Evolutionary conservation across 1,140 invertebrate species (phyloP), one percentile per base, ranked within the genome.

Genomic region (Achroia grisella): DNA sequence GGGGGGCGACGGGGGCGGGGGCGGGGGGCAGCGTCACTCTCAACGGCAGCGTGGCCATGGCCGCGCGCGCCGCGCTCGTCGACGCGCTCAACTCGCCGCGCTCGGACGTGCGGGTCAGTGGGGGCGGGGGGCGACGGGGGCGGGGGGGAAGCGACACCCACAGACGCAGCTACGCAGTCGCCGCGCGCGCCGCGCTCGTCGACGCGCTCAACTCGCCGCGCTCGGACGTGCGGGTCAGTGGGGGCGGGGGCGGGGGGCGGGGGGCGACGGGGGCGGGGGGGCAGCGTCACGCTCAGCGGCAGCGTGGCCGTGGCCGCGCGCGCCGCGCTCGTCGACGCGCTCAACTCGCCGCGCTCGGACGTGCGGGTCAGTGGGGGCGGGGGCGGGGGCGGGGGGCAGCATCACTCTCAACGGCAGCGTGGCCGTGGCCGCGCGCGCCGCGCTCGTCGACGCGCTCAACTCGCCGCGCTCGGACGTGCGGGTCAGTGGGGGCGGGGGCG

Each of bases 391-490:
- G 0, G 86, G 94, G 5, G 55, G 64, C 1, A 91, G 86, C 62
- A 77, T 86, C n/a, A 88, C 89, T n/a, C 89, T 97, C 4, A 90
- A 90, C 46, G 95, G 95, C 2, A 69, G 43, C 10, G 87, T 94
- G 45, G 84, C 89, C 0, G 89, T 94, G 0, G 82, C 88, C 39
- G 85, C 89, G 53, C 84, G 92, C 15, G 85, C 89, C 47, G 74
- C 75, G 8, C 88, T 94, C 57, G 89, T 96, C 1, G 86, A 90
- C 17, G 85, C 91, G 29, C 93, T 97, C 61, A 97, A 97, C 68
- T 77, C 89, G 55, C 85, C 87, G 14, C 62, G 71, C 2, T 65
- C 69, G n/a, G 84, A 86, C 14, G 74, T 82, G 51, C 76, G 4
- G 71, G 90, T 1, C 87, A 97, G 15, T 75, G 97, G 8, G 87